Evolutionary conservation across 1,140 invertebrate genomes (phyloP).

Genomic region (Ooceraea biroi): DNA sequence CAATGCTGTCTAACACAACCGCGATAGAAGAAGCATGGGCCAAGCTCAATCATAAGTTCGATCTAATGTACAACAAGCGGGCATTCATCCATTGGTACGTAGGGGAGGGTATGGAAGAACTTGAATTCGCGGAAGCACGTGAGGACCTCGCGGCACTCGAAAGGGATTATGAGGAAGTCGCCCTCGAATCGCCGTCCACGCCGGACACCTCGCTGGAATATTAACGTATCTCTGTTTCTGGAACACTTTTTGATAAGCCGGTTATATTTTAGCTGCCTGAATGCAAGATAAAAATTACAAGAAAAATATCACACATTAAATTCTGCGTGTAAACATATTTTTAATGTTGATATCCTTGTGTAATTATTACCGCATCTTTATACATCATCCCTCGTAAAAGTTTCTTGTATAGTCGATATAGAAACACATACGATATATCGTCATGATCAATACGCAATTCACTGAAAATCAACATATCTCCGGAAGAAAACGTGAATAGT

Average conservation of each 20-base stretch:
- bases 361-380: conserved; percentile 33
- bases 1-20: conserved; percentile 83
- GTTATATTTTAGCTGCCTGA: background rate
- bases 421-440: conserved; percentile 11
- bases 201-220: conserved; percentile 61
- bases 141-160: conserved; percentile 89
- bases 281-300: conserved; percentile 16
- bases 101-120: conserved; percentile 93
- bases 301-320: conserved; percentile 29
- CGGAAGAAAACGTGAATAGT: background rate
- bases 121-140: conserved; percentile 86
- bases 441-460: conserved; percentile 15
- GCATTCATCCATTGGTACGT: conserved; percentile 93
- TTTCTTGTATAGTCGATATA: conserved; percentile 18
- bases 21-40: conserved; percentile 92
- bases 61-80: conserved; percentile 91
- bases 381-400: conserved; percentile 25
- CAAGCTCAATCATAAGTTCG: conserved; percentile 90
- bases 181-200: conserved; percentile 77
- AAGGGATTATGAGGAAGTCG: conserved; percentile 89
- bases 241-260: conserved; percentile 14
- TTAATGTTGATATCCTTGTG: conserved; percentile 24
- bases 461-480: background rate
- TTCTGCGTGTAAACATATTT: conserved; percentile 19
- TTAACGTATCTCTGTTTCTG: conserved; percentile 3